Evolutionary conservation across 2,113 vertebrate genomes (phyloP), one percentile per base, ranked within the genome.

Genomic region (Saguinus imperator): DNA sequence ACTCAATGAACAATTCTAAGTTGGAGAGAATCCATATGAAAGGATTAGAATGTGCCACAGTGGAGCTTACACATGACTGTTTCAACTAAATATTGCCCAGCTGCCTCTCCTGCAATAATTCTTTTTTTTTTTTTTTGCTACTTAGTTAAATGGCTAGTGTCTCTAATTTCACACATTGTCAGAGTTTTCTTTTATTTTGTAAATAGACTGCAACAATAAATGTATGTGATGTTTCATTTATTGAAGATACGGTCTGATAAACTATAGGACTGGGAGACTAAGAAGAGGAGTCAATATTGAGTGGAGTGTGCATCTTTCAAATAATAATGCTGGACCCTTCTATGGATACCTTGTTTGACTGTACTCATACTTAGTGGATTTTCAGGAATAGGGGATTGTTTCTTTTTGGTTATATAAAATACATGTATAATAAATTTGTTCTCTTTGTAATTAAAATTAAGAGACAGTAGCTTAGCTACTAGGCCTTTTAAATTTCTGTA

Each of bases 21-120:
- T 94, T 98, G 98, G 98, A 98, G 97, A 97, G 98, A 96, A 98
- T 98, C 98, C 98, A 97, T 97, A 91, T 97, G 98, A 96, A 97
- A 89, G 95, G 97, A 97, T 4, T 88, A 98, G 94, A 98, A 91
- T 93, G 95, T 93, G 91, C 92, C 75, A 96, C 52, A 0, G 23
- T 35, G 92, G 97, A 89, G 96, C 96, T 97, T n/a, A 23, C 93
- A 95, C 93, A 95, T 86, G 96, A 97, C 95, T 87, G 96, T 94
- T 97, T 87, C 97, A 35, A 37, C 88, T 85, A 11, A 95, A 68
- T 27, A 82, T 35, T 77, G 97, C 96, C 98, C 98, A 96, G 97
- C 72, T 97, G 98, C 96, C 96, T 97, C 77, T 1, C 76, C 0
- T 3, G 18, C 75, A 23, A 91, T 29, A 1, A 57, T 68, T 48